These are phyloP conservation scores for Semibalanus balanoides DNA, from an alignment of 1,140 invertebrate genomes.

Conservation along the genomic window DNA sequence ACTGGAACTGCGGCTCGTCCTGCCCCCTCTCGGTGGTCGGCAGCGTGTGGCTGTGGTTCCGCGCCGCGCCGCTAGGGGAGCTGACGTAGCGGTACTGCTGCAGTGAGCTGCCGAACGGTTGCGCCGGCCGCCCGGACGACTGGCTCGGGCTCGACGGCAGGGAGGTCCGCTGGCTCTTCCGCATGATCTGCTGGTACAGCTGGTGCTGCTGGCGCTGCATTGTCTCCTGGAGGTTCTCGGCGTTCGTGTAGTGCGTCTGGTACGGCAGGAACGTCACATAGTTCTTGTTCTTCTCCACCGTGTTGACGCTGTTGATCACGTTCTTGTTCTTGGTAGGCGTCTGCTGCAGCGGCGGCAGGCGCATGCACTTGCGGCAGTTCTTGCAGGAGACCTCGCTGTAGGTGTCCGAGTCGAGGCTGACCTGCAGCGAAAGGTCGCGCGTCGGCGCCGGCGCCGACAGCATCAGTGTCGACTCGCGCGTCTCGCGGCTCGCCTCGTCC, in stretches of 20 bases:
- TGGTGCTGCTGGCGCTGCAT: slow-evolving; percentile 52
- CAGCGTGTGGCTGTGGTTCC: slow-evolving; percentile 14
- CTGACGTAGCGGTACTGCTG: slow-evolving; percentile 43
- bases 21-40: slow-evolving; percentile 28
- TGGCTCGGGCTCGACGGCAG: slow-evolving; percentile 59
- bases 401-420: slow-evolving; percentile 20
- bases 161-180: slow-evolving; percentile 59
- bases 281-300: slow-evolving; percentile 23
- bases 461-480: slow-evolving; percentile 17
- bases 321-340: slow-evolving; percentile 3
- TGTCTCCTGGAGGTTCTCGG: slow-evolving; percentile 53
- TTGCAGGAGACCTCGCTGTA: slow-evolving; percentile 27
- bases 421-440: slow-evolving; percentile 19
- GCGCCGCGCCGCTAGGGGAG: slow-evolving; percentile 36
- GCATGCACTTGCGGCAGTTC: slow-evolving; percentile 19
- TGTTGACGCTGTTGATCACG: slow-evolving; percentile 7
- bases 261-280: slow-evolving; percentile 26
- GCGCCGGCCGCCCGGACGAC: slow-evolving; percentile 48
- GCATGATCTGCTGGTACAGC: slow-evolving; percentile 51
- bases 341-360: slow-evolving; percentile 23
- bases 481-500: slow-evolving; percentile 23
- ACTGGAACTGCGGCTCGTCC: slow-evolving; percentile 40
- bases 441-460: slow-evolving; percentile 19
- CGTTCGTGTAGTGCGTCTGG: slow-evolving; percentile 55
- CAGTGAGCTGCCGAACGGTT: slow-evolving; percentile 22